Percentiles rank a stretch among this genome's conserved stretches.
phyloP scores from a whole-genome alignment of 2,797 vertebrate genomes.

The Squalus acanthias region DNA sequence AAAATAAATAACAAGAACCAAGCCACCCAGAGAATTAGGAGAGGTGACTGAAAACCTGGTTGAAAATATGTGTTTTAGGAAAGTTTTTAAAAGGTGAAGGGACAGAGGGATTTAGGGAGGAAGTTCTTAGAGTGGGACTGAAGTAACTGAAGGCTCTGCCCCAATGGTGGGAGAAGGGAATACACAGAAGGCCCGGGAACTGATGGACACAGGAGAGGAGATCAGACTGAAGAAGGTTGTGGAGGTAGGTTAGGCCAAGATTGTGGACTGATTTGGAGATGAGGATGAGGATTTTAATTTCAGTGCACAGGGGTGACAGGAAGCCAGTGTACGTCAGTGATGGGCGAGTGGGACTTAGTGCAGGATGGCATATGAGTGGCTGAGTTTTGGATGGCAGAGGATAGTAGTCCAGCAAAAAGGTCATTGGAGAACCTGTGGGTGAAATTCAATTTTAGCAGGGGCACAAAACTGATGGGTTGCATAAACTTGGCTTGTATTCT shows the following conservation, averaged over 20 bases:
- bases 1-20: not conserved
- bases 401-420: not conserved
- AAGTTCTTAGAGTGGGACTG: not conserved
- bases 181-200: too few species aligned
- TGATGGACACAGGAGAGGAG: not conserved
- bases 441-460: not conserved
- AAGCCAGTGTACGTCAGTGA: not conserved
- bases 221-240: not conserved
- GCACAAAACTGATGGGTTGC: not conserved
- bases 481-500: not conserved
- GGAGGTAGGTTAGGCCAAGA: not conserved
- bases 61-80: not conserved
- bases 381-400: not conserved
- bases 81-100: not conserved
- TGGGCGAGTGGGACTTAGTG: not conserved
- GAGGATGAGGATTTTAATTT: not conserved
- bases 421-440: not conserved
- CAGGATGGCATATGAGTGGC: not conserved
- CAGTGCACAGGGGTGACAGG: not conserved
- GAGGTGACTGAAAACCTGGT: not conserved
- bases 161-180: not conserved
- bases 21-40: not conserved
- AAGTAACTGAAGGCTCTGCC: not conserved
- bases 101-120: not conserved
- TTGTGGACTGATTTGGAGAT: not conserved